Evolutionary conservation across 1,140 invertebrate species (phyloP), one percentile per base, ranked within the genome.

Genomic region (Bombus pyrosoma): DNA sequence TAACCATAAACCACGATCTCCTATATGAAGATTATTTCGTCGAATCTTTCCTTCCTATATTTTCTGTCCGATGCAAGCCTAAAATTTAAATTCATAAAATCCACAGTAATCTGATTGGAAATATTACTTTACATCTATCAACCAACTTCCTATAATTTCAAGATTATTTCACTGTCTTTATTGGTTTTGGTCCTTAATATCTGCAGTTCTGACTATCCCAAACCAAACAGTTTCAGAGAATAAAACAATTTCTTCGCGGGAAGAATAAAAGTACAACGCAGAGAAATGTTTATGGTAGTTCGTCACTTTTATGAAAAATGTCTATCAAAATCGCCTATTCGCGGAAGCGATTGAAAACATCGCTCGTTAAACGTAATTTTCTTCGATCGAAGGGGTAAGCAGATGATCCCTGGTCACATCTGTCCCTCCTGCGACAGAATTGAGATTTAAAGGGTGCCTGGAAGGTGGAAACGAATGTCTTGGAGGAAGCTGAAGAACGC

Each of bases 321-420:
- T 15, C 8, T 18, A 22, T 28, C 8, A 4, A 47, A 82, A 47
- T 82, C 32, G 25, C 4, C 22, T 47, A 25, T 43, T 28, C 5
- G 5, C 47, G 47, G 53, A n/a, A 39, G 9, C 4, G 25, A 10
- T 32, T 9, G 41, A 32, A 25, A n/a, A 74, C 25, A 71, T 86
- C 74, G 68, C 25, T 71, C 64, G 74, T 80, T 74, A 62, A 73
- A 62, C 47, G 66, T 22, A 74, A 89, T 83, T 76, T 68, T 8
- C 64, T 34, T 34, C 13, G 69, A 39, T 53, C 18, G 41, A 32
- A 75, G 85, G 83, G 59, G 84, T 64, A 89, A 86, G 91, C 93
- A 94, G 93, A 92, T 93, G 93, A 93, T 86, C 77, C 41, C 37
- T 73, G 64, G 81, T 68, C 81, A 79, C 93, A 94, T 92, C 94